A percentile compares a stretch with the other conserved stretches of the same genome.
These are phyloP conservation scores for Erpornis zantholeuca DNA, from an alignment of 2,113 vertebrate genomes.

Conservation along the genomic window DNA sequence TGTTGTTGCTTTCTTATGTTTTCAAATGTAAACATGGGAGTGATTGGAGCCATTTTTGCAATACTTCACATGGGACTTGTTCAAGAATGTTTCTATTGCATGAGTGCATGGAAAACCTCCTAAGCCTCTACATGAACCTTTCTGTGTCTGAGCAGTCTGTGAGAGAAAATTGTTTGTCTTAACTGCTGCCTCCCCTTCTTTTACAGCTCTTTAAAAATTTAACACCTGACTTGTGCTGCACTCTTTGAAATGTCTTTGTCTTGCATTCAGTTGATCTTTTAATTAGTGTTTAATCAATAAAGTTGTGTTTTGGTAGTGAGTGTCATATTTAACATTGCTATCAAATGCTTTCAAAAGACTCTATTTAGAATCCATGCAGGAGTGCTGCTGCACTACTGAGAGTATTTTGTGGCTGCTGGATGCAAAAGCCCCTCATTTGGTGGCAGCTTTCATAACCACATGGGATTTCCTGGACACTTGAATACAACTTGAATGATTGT, in stretches of 20 bases:
- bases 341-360: background rate
- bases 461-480: background rate
- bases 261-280: background rate
- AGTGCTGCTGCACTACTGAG: background rate
- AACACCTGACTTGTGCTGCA: background rate
- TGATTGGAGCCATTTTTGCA: background rate
- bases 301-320: slow-evolving; percentile 11
- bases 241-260: background rate
- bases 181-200: background rate
- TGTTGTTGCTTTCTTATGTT: background rate
- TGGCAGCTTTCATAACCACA: background rate
- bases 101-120: background rate
- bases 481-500: background rate
- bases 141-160: background rate
- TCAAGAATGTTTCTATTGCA: background rate
- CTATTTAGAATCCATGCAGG: background rate
- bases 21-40: background rate
- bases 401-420: background rate
- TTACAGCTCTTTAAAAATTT: background rate
- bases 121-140: background rate
- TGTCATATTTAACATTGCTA: background rate
- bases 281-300: slow-evolving; percentile 37
- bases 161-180: background rate
- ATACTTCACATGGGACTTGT: background rate
- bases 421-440: background rate